Evolutionary conservation across 2,797 vertebrate species (phyloP).

Genomic region (Myotis daubentonii): DNA sequence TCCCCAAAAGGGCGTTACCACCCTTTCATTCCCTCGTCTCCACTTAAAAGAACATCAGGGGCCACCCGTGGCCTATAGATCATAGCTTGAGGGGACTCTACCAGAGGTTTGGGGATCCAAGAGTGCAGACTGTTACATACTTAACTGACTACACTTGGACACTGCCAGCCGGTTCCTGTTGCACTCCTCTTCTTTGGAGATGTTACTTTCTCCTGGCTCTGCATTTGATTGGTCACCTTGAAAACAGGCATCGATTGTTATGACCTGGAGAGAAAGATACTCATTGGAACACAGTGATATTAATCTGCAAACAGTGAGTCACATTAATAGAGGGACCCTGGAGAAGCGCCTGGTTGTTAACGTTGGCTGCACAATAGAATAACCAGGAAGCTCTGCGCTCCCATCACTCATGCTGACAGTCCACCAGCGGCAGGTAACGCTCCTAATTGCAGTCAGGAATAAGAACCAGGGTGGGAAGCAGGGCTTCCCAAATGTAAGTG

Average conservation of each 20-base stretch:
- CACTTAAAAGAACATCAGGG: neutral
- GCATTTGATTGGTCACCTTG: conserved; percentile 83
- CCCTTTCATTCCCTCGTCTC: neutral
- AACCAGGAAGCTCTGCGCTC: neutral
- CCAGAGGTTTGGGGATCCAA: neutral
- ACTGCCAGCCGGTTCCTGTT: conserved; percentile 89
- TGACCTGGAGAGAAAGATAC: conserved; percentile 79
- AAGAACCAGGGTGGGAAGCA: neutral
- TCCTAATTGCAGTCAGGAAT: neutral
- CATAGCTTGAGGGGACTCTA: neutral
- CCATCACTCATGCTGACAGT: neutral
- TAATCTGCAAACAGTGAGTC: neutral
- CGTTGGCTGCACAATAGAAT: neutral
- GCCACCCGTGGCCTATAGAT: neutral
- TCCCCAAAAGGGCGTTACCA: neutral
- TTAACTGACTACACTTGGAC: conserved; percentile 91
- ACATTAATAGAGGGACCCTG: neutral
- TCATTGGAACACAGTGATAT: neutral
- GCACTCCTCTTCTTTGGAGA: conserved; percentile 75
- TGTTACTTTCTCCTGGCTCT: conserved; percentile 81
- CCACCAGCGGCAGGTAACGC: neutral
- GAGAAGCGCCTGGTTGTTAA: neutral
- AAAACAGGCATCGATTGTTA: conserved; percentile 84
- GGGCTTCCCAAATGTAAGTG: neutral
- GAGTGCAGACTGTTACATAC: conserved; percentile 85